These are phyloP conservation scores for Oscheius myriophilus DNA, from an alignment of 2,888 invertebrate genomes.

Conservation along the genomic window DNA sequence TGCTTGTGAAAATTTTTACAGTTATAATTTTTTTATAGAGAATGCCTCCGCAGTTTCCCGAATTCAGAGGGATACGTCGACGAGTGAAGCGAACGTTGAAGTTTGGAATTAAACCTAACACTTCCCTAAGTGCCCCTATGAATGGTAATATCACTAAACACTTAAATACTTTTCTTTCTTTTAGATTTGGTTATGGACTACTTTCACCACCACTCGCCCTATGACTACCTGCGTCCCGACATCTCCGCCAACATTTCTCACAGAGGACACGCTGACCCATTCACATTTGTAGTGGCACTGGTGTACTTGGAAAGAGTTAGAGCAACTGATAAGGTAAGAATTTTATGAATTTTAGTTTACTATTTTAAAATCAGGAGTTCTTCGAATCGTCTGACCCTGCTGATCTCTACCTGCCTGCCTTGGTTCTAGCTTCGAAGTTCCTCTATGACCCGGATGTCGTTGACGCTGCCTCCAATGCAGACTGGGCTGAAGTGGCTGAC, in stretches of 20 bases:
- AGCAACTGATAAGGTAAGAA: constrained; percentile 70
- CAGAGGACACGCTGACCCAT: constrained; percentile 85
- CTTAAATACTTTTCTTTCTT: constrained; percentile 24
- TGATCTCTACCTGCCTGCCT: constrained; percentile 90
- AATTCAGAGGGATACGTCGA: constrained; percentile 61
- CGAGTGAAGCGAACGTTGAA: constrained; percentile 88
- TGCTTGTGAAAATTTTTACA: too few species aligned
- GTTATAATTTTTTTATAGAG: not conserved
- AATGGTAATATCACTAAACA: constrained; percentile 46
- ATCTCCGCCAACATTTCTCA: constrained; percentile 62
- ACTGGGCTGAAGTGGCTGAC: constrained; percentile 89
- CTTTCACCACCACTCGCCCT: constrained; percentile 62
- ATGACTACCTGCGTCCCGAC: constrained; percentile 64
- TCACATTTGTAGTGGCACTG: constrained; percentile 89
- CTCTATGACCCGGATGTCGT: constrained; percentile 90
- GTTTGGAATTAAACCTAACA: constrained; percentile 77
- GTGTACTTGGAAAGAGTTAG: constrained; percentile 91
- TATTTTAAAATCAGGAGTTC: constrained; percentile 80
- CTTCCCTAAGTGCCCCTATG: constrained; percentile 58
- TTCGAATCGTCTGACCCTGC: constrained; percentile 84
- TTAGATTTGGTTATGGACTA: constrained; percentile 67
- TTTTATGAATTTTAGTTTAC: not conserved
- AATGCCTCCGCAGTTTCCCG: constrained; percentile 61
- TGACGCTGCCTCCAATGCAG: constrained; percentile 80
- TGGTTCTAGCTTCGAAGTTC: constrained; percentile 97